Evolutionary conservation across 2,797 vertebrate genomes (phyloP), one percentile per base, ranked within the genome.

Genomic region (Falco naumanni): DNA sequence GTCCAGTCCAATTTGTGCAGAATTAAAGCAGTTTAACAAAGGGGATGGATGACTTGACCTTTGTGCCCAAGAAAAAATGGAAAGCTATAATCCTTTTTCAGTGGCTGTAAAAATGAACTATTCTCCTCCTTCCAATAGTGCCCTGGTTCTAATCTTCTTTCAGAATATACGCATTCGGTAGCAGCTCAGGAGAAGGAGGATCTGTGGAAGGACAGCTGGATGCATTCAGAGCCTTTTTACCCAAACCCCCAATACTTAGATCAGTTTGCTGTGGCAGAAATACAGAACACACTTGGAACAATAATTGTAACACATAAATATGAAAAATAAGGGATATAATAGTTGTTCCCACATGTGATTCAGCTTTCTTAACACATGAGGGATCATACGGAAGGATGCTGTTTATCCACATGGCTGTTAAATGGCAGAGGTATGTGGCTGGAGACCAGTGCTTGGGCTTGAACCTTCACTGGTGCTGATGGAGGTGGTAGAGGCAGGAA

Each of bases 61-160:
- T 91, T 88, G 78, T 82, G 53, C 70, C 39, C 60, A 80, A n/a
- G 64, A 61, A 57, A 74, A 93, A 90, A 88, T 84, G 66, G 85
- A 84, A 95, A 84, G 57, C 64, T 81, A 39, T 75, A 92, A 95
- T 95, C 80, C 45, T 91, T 96, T 96, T 78, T 79, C 70, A 87
- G 0, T 48, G 56, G 54, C 77, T 80, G 70, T 92, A 95, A 93
- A 93, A 96, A 95, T 71, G 86, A 95, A 61, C 85, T 54, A 17
- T 93, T 91, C 45, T 90, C 13, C 50, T 94, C 64, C 51, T 84
- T 95, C 95, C 89, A 74, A 94, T 95, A 92, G 77, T 85, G 56
- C 70, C 60, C 64, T 84, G 10, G 9, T 90, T 60, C 56, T 87
- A 59, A 85, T 93, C 43, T 87, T 57, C 39, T 66, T 70, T 74